Evolutionary conservation across 2,797 vertebrate species (phyloP).

Genomic region (Myiothlypis chrysogaster): DNA sequence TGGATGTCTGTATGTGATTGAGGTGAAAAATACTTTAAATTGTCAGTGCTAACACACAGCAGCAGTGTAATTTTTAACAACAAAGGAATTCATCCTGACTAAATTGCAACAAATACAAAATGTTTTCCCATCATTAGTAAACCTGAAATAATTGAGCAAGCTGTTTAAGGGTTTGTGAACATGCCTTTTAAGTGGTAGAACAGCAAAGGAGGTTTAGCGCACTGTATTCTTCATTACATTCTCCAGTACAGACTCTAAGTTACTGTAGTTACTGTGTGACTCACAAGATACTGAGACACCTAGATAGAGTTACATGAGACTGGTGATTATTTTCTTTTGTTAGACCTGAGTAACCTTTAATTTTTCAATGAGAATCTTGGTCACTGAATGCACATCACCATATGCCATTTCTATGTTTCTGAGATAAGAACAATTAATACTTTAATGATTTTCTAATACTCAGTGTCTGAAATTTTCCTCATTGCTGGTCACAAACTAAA

Average conservation of each 20-base stretch:
- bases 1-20: neutral
- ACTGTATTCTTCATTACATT: neutral
- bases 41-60: neutral
- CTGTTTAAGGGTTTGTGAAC: neutral
- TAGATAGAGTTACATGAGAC: neutral
- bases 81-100: neutral
- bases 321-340: neutral
- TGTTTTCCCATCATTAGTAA: neutral
- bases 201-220: neutral
- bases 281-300: neutral
- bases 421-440: neutral
- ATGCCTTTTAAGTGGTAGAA: neutral
- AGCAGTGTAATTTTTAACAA: neutral
- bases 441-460: neutral
- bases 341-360: neutral
- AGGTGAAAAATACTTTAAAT: neutral
- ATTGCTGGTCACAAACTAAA: neutral
- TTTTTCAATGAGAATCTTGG: neutral
- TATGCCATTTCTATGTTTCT: neutral
- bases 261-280: neutral
- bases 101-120: neutral
- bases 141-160: neutral
- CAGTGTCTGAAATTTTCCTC: neutral
- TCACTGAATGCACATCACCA: neutral
- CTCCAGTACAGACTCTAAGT: neutral